These are phyloP conservation scores for Monomorium pharaonis DNA, from an alignment of 1,140 invertebrate species.

Conservation along the genomic window DNA sequence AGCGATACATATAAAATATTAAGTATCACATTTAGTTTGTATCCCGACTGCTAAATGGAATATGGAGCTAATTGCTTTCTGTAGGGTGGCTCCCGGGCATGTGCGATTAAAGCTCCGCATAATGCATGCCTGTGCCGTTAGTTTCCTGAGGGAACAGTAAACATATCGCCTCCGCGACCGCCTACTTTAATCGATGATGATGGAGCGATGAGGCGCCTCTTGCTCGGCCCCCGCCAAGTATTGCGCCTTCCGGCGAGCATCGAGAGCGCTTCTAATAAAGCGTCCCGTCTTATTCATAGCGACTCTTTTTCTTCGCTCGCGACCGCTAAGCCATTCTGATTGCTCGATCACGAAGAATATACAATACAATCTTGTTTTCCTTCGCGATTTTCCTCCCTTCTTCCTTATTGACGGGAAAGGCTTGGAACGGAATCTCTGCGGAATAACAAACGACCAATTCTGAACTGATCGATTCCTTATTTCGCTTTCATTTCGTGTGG, in stretches of 20 bases:
- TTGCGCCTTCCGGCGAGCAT: not conserved
- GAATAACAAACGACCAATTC: not conserved
- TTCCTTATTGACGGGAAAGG: not conserved
- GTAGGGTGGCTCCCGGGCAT: slow-evolving; percentile 53
- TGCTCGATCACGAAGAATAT: not conserved
- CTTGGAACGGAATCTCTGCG: not conserved
- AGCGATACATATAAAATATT: not conserved
- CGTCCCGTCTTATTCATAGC: slow-evolving; percentile 40
- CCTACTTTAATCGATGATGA: slow-evolving; percentile 55
- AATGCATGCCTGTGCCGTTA: slow-evolving; percentile 42
- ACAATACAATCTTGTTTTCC: not conserved
- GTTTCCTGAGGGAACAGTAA: slow-evolving; percentile 53
- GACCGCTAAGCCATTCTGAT: slow-evolving; percentile 25
- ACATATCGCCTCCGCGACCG: slow-evolving; percentile 42
- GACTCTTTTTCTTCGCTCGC: slow-evolving; percentile 9
- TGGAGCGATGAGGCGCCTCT: slow-evolving; percentile 18
- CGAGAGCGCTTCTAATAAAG: slow-evolving; percentile 49
- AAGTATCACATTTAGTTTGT: not conserved
- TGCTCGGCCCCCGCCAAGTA: not conserved
- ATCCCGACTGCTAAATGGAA: slow-evolving; percentile 2
- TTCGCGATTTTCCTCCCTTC: too few species aligned
- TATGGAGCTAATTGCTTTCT: slow-evolving; percentile 46
- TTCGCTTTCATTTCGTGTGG: not conserved
- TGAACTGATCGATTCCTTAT: slow-evolving; percentile 14
- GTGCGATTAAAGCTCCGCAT: slow-evolving; percentile 73